Evolutionary conservation across 2,797 vertebrate genomes (phyloP).

Genomic region (Pseudotriccus pelzelni): DNA sequence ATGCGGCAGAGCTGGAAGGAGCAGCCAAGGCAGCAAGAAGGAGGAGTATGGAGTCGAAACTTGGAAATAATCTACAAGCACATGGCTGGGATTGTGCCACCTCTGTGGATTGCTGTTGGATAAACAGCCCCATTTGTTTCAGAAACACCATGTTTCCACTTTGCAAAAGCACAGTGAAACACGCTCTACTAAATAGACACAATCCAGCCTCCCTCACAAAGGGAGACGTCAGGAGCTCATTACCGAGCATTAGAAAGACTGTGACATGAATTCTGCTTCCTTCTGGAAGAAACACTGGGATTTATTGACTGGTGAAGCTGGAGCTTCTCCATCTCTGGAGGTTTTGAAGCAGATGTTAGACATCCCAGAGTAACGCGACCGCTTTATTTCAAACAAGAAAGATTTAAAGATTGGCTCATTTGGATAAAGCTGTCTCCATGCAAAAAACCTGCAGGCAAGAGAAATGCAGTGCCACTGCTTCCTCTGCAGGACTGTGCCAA

Average conservation of each 20-base stretch:
- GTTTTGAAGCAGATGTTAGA: neutral
- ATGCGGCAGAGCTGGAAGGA: neutral
- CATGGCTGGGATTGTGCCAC: neutral
- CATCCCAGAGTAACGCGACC: neutral
- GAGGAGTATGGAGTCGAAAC: fast-evolving
- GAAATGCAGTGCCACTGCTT: neutral
- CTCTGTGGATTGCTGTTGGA: neutral
- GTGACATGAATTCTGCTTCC: neutral
- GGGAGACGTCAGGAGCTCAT: neutral
- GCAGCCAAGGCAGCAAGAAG: neutral
- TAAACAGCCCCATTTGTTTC: neutral
- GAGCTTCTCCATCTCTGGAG: neutral
- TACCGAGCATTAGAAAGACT: neutral
- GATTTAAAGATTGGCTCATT: neutral
- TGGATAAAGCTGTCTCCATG: neutral
- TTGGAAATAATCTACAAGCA: neutral
- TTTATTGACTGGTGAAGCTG: neutral
- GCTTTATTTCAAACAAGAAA: neutral
- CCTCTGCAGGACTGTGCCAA: neutral
- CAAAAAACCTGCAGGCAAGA: neutral
- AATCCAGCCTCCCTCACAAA: neutral
- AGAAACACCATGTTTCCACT: neutral
- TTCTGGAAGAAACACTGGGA: neutral
- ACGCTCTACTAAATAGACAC: neutral
- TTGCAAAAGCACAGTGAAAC: neutral